Evolutionary conservation across 2,888 invertebrate genomes (phyloP).

Genomic region (Rosalia funebris): DNA sequence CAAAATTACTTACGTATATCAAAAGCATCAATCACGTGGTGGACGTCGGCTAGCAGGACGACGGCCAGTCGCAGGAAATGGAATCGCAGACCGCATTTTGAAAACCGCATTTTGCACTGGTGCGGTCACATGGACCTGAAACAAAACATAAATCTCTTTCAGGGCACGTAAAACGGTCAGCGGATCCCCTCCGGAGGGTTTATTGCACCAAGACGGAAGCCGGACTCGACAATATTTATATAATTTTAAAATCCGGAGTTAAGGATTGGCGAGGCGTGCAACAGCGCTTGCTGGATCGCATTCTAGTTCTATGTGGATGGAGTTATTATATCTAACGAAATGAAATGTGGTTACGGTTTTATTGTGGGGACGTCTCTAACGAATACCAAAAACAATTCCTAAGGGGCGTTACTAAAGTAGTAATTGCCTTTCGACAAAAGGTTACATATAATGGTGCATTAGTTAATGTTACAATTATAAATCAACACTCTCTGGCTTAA

Average conservation of each 20-base stretch:
- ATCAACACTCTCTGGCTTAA: no score
- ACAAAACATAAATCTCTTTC: no score
- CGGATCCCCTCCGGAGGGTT: no score
- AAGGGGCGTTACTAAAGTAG: no score
- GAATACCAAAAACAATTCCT: no score
- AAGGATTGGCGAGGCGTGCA: neutral
- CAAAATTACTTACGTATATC: constrained; percentile 25
- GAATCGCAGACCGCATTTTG: constrained; percentile 18
- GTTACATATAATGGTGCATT: no score
- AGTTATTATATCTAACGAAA: no score
- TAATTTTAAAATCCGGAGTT: neutral
- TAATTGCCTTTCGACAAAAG: no score
- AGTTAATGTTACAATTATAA: no score
- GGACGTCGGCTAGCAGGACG: neutral
- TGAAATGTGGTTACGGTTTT: no score
- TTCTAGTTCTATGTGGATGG: no score
- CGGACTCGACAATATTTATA: neutral
- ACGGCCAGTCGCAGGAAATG: constrained; percentile 18
- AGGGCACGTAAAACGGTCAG: constrained; percentile 4
- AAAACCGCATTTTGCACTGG: constrained; percentile 22
- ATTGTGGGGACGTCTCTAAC: no score
- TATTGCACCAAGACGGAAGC: neutral
- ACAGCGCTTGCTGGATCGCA: neutral
- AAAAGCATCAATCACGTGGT: constrained; percentile 14
- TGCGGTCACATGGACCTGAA: constrained; percentile 29